Percentiles rank a stretch among this genome's conserved stretches.
phyloP scores from a whole-genome alignment of 2,888 invertebrate genomes.

The Cremastinae sp. region DNA sequence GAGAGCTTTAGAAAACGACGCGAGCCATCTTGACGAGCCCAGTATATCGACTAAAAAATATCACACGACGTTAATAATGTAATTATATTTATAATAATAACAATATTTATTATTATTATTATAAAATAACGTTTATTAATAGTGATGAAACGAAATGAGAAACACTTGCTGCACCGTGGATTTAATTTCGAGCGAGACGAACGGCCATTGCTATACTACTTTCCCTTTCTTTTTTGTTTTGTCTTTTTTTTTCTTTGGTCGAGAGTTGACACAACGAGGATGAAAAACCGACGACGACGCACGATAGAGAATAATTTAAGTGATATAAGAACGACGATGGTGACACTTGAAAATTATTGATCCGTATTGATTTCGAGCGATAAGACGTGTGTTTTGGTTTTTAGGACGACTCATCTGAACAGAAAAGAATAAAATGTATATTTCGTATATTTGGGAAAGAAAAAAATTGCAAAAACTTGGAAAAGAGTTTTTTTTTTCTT shows the following conservation, averaged over 20 bases:
- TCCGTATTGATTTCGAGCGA: conserved; percentile 35
- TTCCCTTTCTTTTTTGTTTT: no score
- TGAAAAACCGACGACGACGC: neutral
- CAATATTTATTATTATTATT: neutral
- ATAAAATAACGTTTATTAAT: neutral
- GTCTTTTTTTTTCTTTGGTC: conserved; percentile 2
- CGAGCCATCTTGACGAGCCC: neutral
- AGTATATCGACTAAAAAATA: neutral
- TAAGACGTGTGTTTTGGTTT: no score
- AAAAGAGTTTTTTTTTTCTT: conserved; percentile 11
- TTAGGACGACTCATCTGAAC: no score
- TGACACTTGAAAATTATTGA: conserved; percentile 20
- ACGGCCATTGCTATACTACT: conserved; percentile 41
- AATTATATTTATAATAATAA: conserved; percentile 11
- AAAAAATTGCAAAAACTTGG: conserved; percentile 22
- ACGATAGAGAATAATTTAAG: neutral
- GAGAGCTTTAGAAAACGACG: conserved; percentile 11
- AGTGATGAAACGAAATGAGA: conserved; percentile 12
- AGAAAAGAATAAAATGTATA: conserved; percentile 44
- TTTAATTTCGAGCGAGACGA: conserved; percentile 58
- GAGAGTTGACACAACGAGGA: conserved; percentile 1
- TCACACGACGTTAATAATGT: neutral
- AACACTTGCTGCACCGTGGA: conserved; percentile 54
- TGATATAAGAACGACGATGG: conserved; percentile 19
- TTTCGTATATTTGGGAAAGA: conserved; percentile 33